A percentile compares a stretch with the other conserved stretches of the same genome.
These are phyloP conservation scores for Dexiosoma caninum DNA, from an alignment of 2,888 invertebrate species.

Conservation along the genomic window DNA sequence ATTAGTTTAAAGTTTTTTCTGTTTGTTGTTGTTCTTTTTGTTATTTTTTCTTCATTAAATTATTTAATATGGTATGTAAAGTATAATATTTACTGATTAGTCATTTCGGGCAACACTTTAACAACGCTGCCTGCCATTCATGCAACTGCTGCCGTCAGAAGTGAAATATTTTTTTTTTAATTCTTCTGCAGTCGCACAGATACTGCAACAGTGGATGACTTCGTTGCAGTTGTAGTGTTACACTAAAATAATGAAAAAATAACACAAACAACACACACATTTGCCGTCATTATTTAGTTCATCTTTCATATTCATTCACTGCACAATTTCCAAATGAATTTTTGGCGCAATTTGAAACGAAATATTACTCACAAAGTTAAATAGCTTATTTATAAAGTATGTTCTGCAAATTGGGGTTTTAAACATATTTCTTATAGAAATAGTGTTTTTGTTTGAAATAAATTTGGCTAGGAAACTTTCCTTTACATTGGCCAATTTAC, in stretches of 20 bases:
- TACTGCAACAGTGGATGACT: slow-evolving; percentile 16
- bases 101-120: slow-evolving; percentile 56
- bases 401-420: too few species aligned
- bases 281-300: background rate
- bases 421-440: too few species aligned
- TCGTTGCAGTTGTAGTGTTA: slow-evolving; percentile 25
- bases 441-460: too few species aligned
- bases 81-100: slow-evolving; percentile 46
- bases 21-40: too few species aligned
- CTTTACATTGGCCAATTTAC: too few species aligned
- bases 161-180: background rate
- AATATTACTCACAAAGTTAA: too few species aligned
- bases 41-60: slow-evolving; percentile 24
- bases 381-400: too few species aligned
- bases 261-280: background rate
- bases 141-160: background rate
- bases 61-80: slow-evolving; percentile 41
- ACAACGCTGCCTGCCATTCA: background rate
- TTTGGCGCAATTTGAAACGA: too few species aligned
- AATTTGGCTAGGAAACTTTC: too few species aligned
- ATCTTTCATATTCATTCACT: background rate
- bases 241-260: slow-evolving; percentile 6
- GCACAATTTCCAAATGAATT: slow-evolving; percentile 11
- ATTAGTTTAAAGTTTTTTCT: background rate
- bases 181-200: background rate